Evolutionary conservation across 2,113 vertebrate genomes (phyloP).

Genomic region (Rhabdomys dilectus): DNA sequence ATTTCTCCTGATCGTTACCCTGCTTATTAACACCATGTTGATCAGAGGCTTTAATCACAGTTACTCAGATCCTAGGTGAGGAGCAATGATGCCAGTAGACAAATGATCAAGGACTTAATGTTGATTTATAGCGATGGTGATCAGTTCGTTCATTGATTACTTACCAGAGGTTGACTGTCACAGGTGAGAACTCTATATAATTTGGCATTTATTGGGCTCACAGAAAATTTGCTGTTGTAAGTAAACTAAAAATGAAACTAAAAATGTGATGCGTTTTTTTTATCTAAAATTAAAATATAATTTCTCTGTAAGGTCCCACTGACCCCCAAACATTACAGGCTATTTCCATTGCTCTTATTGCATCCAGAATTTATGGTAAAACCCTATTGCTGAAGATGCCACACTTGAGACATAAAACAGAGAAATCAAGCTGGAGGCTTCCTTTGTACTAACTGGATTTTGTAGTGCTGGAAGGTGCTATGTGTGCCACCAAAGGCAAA

Average conservation of each 20-base stretch:
- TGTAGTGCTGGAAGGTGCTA: no score
- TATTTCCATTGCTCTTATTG: background rate
- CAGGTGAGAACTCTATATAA: background rate
- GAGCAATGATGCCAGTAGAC: background rate
- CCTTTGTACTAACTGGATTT: background rate
- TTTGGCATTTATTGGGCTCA: background rate
- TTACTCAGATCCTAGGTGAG: background rate
- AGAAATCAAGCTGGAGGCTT: background rate
- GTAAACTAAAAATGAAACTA: background rate
- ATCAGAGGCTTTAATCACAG: background rate
- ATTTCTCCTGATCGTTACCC: background rate
- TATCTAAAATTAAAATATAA: slow-evolving; percentile 20
- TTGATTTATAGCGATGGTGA: background rate
- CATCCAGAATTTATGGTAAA: background rate
- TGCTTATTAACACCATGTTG: background rate
- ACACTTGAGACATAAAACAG: background rate
- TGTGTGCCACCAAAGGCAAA: background rate
- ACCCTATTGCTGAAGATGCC: background rate
- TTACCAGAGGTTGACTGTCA: background rate
- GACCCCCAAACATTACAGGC: background rate
- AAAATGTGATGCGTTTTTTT: background rate
- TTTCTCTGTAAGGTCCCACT: background rate
- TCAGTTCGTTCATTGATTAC: background rate
- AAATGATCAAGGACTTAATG: background rate
- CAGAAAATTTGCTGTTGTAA: background rate